These are phyloP conservation scores for Megalonaias nervosa DNA, from an alignment of 1,140 invertebrate species.

Conservation along the genomic window DNA sequence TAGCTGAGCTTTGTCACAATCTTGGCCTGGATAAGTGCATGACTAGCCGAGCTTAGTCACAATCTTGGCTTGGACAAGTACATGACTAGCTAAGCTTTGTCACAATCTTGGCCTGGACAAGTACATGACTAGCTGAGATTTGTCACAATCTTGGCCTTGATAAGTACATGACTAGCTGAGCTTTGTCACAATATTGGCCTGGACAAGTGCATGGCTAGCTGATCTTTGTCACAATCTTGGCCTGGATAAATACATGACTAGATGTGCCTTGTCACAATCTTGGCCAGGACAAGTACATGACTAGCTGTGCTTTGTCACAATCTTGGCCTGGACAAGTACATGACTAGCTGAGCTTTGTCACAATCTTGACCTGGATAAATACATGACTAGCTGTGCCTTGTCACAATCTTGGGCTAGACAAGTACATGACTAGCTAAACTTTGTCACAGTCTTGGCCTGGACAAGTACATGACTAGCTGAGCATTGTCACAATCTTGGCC, in stretches of 20 bases:
- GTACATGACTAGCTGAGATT: not conserved
- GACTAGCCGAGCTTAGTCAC: not conserved
- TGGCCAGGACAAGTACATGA: constrained; percentile 10
- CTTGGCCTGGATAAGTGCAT: not conserved
- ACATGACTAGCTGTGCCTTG: not conserved
- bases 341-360: not conserved
- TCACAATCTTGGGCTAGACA: too few species aligned
- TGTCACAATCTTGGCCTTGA: too few species aligned
- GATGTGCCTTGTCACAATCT: constrained; percentile 3
- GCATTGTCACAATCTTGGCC: too few species aligned
- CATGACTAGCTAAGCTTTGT: not conserved
- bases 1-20: not conserved
- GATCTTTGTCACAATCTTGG: constrained; percentile 16
- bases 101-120: too few species aligned
- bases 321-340: constrained; percentile 17
- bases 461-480: not conserved
- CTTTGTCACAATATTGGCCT: too few species aligned
- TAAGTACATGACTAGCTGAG: not conserved
- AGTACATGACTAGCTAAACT: not conserved
- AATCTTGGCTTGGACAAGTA: not conserved
- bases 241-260: constrained; percentile 6
- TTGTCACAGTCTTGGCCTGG: too few species aligned
- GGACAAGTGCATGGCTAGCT: too few species aligned
- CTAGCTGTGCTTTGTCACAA: not conserved
- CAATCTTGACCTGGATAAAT: too few species aligned